phyloP scores from a whole-genome alignment of 2,797 vertebrate species.

The Lycodopsis pacificus region DNA sequence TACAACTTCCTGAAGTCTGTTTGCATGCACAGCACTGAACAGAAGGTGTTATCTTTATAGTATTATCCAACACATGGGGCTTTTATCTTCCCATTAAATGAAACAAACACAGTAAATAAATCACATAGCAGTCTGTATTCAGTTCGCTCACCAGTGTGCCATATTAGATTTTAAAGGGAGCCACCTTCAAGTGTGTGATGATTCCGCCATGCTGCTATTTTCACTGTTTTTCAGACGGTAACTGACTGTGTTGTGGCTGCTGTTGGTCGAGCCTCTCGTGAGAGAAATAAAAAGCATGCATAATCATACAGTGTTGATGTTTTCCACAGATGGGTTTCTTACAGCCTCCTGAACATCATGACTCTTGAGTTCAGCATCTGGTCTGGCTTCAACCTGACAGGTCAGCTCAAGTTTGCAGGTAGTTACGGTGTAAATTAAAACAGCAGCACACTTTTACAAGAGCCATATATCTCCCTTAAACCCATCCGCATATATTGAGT shows the following conservation, averaged over 20 bases:
- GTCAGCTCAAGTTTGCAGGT: conserved; percentile 47
- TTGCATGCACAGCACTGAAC: conserved; percentile 4
- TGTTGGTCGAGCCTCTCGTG: conserved; percentile 8
- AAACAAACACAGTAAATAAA: background rate
- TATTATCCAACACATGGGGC: background rate
- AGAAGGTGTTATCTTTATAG: background rate
- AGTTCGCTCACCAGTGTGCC: background rate
- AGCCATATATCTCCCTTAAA: background rate
- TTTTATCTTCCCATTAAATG: conserved; percentile 1
- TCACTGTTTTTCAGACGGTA: conserved; percentile 3
- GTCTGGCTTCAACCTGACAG: conserved; percentile 36
- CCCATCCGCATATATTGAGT: background rate
- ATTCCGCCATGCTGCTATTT: background rate
- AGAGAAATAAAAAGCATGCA: background rate
- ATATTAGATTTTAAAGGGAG: background rate
- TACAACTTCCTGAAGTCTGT: conserved; percentile 22
- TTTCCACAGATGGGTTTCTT: conserved; percentile 8
- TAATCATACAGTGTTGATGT: conserved; percentile 9
- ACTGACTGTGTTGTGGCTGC: conserved; percentile 1
- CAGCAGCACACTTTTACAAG: conserved; percentile 19
- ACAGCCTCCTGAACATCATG: conserved; percentile 23
- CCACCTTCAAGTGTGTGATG: background rate
- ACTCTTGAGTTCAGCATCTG: conserved; percentile 21
- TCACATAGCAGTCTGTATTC: background rate
- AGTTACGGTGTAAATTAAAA: conserved; percentile 46